Percentiles rank a stretch among this genome's conserved stretches.
These are phyloP conservation scores for Pterophyllum scalare DNA, from an alignment of 2,113 vertebrate species.

Conservation along the genomic window DNA sequence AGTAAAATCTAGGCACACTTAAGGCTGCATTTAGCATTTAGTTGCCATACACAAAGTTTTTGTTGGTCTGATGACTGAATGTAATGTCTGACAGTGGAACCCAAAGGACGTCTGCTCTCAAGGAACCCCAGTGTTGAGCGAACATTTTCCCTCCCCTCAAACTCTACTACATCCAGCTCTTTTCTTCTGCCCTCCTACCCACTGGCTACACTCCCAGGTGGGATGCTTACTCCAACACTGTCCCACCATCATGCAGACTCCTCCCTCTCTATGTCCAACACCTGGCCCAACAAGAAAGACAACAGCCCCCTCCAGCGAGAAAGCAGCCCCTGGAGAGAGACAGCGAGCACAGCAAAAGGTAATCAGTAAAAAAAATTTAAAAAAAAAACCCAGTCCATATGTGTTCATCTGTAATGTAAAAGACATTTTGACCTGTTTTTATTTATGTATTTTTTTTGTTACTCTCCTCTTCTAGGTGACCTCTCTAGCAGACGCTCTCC, in stretches of 20 bases:
- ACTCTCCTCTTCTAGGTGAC: conserved; percentile 49
- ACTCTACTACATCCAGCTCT: conserved; percentile 73
- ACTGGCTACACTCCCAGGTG: conserved; percentile 79
- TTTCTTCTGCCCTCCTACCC: conserved; percentile 88
- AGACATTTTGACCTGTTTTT: neutral
- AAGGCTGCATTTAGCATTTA: neutral
- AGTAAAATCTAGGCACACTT: neutral
- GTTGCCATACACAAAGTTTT: neutral
- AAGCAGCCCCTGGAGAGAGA: conserved; percentile 77
- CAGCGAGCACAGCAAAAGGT: conserved; percentile 68
- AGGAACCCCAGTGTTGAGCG: conserved; percentile 81
- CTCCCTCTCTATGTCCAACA: conserved; percentile 85
- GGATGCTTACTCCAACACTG: conserved; percentile 79
- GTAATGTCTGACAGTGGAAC: conserved; percentile 61
- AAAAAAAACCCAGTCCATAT: neutral
- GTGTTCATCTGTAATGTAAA: neutral
- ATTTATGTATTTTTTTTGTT: neutral
- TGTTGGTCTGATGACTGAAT: conserved; percentile 26
- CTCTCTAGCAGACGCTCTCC: conserved; percentile 65
- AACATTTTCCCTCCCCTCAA: conserved; percentile 73
- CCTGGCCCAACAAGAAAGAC: conserved; percentile 89
- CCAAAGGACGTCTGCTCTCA: conserved; percentile 78
- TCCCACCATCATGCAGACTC: conserved; percentile 78
- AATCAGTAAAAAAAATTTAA: neutral
- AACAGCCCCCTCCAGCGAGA: conserved; percentile 66